Evolutionary conservation across 64 coral and sea anemone species (phyloP).

Genomic region (Cladopsammia gracilis): DNA sequence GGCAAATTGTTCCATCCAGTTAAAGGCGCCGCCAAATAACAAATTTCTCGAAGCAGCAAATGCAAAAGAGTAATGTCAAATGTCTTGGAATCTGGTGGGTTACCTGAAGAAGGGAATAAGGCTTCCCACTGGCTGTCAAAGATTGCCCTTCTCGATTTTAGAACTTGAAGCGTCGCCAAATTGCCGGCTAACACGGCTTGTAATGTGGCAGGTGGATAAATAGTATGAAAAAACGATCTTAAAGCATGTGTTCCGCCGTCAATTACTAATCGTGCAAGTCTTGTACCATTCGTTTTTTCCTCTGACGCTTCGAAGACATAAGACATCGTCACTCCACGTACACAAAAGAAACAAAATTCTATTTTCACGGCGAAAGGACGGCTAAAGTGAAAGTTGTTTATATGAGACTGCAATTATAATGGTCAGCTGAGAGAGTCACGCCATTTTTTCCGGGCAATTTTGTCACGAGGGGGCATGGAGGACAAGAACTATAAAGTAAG

Average conservation of each 20-base stretch:
- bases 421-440: too few relatives aligned
- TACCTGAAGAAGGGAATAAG: slow-evolving; percentile 23
- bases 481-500: too few relatives aligned
- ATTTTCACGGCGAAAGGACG: too few relatives aligned
- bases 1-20: slow-evolving; percentile 59
- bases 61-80: slow-evolving; percentile 59
- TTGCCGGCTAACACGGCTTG: background rate
- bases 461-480: too few relatives aligned
- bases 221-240: slow-evolving; percentile 10
- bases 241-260: slow-evolving; percentile 50
- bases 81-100: slow-evolving; percentile 23
- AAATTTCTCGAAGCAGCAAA: slow-evolving; percentile 48
- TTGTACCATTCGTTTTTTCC: slow-evolving; percentile 62
- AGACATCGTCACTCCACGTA: background rate
- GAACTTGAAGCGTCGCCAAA: background rate
- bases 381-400: too few relatives aligned
- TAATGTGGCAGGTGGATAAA: slow-evolving; percentile 5
- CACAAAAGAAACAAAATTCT: too few relatives aligned
- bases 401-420: background rate
- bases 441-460: too few relatives aligned
- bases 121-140: slow-evolving; percentile 29
- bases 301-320: background rate
- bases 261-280: slow-evolving; percentile 25
- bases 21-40: slow-evolving; percentile 13
- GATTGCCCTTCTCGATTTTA: background rate